Conservation (phyloP, 2,113 vertebrate genomes). For the Bambusicola thoracicus region DNA sequence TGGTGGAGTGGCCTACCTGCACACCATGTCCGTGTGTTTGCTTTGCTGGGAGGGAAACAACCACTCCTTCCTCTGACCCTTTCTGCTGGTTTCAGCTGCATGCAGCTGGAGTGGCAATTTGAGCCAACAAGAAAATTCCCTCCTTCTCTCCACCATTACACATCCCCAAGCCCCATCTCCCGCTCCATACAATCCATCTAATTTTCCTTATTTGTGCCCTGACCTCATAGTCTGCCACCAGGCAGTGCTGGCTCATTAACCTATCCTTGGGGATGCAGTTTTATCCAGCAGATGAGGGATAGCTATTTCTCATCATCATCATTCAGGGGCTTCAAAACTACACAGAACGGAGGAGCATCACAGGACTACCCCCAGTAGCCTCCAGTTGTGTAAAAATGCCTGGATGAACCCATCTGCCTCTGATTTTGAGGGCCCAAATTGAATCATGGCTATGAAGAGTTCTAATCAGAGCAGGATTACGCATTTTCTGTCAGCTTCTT, state of each 20-base stretch:
- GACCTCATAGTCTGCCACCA: rapidly evolving
- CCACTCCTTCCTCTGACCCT: not conserved
- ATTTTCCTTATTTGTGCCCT: not conserved
- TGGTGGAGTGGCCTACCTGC: not conserved
- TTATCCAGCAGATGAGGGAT: not conserved
- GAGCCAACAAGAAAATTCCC: not conserved
- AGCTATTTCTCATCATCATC: not conserved
- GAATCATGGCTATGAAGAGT: not conserved
- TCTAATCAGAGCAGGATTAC: not conserved
- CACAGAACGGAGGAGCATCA: not conserved
- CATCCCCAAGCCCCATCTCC: not conserved
- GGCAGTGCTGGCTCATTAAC: not conserved
- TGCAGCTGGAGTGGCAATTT: not conserved
- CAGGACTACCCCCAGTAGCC: not conserved
- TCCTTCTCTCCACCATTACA: not conserved
- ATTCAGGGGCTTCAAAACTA: not conserved
- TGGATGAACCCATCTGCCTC: not conserved
- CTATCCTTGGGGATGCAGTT: not conserved
- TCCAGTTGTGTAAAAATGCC: not conserved
- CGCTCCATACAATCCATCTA: rapidly evolving
- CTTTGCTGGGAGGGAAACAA: not conserved
- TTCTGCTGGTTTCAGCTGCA: rapidly evolving
- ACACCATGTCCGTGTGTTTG: rapidly evolving
- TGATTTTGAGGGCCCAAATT: not conserved
- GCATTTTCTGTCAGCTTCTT: not conserved